A percentile compares a stretch with the other conserved stretches of the same genome.
Conservation (phyloP, 2,888 invertebrate genomes). For the Metopia argyrocephala region DNA sequence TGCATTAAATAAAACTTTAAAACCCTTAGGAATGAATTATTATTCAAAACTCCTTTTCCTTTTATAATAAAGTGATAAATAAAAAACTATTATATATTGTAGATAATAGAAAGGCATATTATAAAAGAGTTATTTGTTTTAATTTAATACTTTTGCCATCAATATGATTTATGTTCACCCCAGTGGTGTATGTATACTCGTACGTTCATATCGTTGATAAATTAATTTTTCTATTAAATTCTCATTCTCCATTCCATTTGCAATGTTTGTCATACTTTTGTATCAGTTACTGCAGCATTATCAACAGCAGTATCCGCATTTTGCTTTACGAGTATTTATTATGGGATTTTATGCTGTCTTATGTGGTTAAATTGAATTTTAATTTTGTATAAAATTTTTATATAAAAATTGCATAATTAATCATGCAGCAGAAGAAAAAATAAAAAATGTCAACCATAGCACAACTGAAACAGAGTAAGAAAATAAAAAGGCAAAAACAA, state of each 20-base stretch:
- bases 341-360: not conserved
- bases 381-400: constrained; percentile 54
- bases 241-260: not conserved
- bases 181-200: too few relatives aligned
- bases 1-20: too few relatives aligned
- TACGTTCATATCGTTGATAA: constrained; percentile 29
- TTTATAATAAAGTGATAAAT: too few relatives aligned
- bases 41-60: too few relatives aligned
- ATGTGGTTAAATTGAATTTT: constrained; percentile 59
- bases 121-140: too few relatives aligned
- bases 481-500: not conserved
- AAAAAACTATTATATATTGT: too few relatives aligned
- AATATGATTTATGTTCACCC: constrained; percentile 34
- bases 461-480: constrained; percentile 28
- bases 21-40: too few relatives aligned
- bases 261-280: not conserved
- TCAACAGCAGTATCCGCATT: not conserved
- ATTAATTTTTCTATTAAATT: constrained; percentile 8
- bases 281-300: not conserved
- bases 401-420: constrained; percentile 60
- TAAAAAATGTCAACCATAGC: constrained; percentile 57
- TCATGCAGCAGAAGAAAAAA: constrained; percentile 51
- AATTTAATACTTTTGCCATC: too few relatives aligned
- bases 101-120: too few relatives aligned
- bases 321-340: not conserved